Evolutionary conservation across 2,113 vertebrate genomes (phyloP).

Genomic region (Pelmatolapia mariae): DNA sequence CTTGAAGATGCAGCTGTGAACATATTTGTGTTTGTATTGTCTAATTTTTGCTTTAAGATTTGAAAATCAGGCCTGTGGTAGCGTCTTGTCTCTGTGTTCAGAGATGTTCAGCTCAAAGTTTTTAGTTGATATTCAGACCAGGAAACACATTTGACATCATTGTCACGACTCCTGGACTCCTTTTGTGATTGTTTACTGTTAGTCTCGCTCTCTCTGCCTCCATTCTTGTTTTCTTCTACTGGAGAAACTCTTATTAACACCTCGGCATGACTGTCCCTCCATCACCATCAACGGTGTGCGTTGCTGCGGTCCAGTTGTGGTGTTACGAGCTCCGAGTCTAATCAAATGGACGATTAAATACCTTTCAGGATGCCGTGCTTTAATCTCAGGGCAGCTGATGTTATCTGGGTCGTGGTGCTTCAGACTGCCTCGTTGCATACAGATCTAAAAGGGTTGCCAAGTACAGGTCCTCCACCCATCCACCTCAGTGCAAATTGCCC

Average conservation of each 20-base stretch:
- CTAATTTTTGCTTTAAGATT: background rate
- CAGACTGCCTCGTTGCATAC: conserved; percentile 1
- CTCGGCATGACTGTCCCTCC: background rate
- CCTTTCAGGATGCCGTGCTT: conserved; percentile 1
- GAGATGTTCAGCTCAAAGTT: background rate
- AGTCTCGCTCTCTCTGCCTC: background rate
- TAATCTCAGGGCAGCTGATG: conserved; percentile 16
- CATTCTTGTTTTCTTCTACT: background rate
- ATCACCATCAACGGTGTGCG: background rate
- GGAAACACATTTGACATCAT: background rate
- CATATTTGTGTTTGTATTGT: background rate
- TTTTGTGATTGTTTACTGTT: background rate
- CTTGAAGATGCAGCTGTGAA: background rate
- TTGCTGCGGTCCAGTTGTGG: background rate
- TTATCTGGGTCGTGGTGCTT: background rate
- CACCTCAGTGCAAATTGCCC: background rate
- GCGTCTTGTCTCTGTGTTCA: background rate
- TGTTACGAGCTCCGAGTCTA: background rate
- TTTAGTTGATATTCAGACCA: background rate
- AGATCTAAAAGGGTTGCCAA: background rate
- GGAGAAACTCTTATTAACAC: background rate
- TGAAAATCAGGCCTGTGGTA: background rate
- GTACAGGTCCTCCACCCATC: background rate
- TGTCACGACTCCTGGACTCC: background rate
- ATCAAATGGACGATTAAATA: conserved; percentile 20